A percentile compares a stretch with the other conserved stretches of the same genome.
These are phyloP conservation scores for Synanthedon myopaeformis DNA, from an alignment of 2,888 invertebrate genomes.

Conservation along the genomic window DNA sequence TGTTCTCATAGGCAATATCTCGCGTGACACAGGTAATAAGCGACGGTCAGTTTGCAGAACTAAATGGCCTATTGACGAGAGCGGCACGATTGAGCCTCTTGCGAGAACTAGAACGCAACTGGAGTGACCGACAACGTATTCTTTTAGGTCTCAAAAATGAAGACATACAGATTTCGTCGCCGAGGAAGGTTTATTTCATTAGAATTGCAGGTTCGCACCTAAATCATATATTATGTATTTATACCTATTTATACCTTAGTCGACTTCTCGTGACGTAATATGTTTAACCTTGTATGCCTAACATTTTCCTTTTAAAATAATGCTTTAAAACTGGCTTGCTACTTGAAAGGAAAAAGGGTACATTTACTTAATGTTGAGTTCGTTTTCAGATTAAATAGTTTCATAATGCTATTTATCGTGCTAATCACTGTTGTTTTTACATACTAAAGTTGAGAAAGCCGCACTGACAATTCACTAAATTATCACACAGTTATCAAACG, in stretches of 20 bases:
- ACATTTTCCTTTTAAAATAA: too few relatives aligned
- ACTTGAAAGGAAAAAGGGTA: too few relatives aligned
- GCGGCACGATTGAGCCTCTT: conserved; percentile 48
- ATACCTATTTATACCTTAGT: background rate
- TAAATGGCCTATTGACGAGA: conserved; percentile 56
- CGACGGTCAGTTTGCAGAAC: conserved; percentile 37
- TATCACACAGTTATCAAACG: too few relatives aligned
- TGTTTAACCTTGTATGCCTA: background rate
- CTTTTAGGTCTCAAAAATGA: conserved; percentile 39
- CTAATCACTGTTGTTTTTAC: too few relatives aligned
- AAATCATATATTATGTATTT: background rate
- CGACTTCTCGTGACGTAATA: background rate
- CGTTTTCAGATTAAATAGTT: too few relatives aligned
- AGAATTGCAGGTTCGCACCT: conserved; percentile 44
- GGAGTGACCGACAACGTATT: conserved; percentile 43
- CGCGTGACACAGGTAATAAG: conserved; percentile 54
- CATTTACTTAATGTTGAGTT: too few relatives aligned
- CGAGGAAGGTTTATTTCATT: conserved; percentile 60
- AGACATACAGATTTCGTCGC: conserved; percentile 59
- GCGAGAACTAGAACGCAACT: conserved; percentile 54
- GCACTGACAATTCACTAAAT: too few relatives aligned
- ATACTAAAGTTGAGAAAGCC: too few relatives aligned
- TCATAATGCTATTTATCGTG: too few relatives aligned
- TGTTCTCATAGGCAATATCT: conserved; percentile 44
- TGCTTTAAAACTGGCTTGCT: too few relatives aligned